These are phyloP conservation scores for Peromyscus maniculatus DNA, from an alignment of 2,113 vertebrate species.

Conservation along the genomic window DNA sequence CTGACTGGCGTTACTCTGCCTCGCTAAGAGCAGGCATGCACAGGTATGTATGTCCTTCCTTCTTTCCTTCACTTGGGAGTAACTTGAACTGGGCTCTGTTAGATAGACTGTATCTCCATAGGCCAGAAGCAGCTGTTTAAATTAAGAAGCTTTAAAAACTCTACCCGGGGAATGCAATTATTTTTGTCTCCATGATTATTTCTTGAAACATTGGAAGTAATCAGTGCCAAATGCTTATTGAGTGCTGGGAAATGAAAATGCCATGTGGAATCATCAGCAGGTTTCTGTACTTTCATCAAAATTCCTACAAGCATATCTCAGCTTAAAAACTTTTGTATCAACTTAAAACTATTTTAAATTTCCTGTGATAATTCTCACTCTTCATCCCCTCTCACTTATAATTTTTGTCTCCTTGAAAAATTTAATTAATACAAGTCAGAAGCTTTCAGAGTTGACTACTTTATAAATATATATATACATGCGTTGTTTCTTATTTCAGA, in stretches of 20 bases:
- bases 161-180: constrained; percentile 64
- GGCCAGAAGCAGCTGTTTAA: constrained; percentile 50
- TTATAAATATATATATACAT: background rate
- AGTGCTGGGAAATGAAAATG: constrained; percentile 42
- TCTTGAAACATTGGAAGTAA: constrained; percentile 64
- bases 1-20: constrained; percentile 98
- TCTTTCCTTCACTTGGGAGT: background rate
- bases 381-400: background rate
- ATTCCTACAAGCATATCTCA: constrained; percentile 23
- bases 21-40: constrained; percentile 98
- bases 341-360: background rate
- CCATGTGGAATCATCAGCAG: background rate
- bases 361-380: background rate
- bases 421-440: constrained; percentile 37
- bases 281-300: background rate
- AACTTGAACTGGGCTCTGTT: background rate
- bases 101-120: constrained; percentile 39
- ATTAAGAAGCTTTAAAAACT: background rate
- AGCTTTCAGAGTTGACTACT: background rate
- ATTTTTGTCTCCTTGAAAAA: constrained; percentile 38
- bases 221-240: constrained; percentile 53
- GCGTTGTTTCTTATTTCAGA: constrained; percentile 37
- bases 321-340: background rate
- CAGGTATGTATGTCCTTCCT: constrained; percentile 88
- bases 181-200: constrained; percentile 38